A percentile compares a stretch with the other conserved stretches of the same genome.
These are phyloP conservation scores for Phrynocephalus versicolor DNA, from an alignment of 2,113 vertebrate genomes.

Conservation along the genomic window DNA sequence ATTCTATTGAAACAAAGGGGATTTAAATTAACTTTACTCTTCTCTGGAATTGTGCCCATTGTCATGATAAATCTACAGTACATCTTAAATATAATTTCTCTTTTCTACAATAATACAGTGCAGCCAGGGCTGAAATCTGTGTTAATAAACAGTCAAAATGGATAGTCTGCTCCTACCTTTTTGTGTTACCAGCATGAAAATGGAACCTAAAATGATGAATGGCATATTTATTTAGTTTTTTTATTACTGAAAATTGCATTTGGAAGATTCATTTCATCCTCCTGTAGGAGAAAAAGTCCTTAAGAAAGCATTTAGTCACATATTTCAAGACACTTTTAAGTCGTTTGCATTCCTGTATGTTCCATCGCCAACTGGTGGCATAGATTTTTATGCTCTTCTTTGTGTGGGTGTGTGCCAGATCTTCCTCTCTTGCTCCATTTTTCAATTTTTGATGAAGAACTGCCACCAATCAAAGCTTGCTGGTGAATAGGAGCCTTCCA, in stretches of 20 bases:
- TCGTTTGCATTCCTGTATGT: conserved; percentile 34
- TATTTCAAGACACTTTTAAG: conserved; percentile 53
- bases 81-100: conserved; percentile 6
- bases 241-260: conserved; percentile 37
- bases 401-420: conserved; percentile 22
- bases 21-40: conserved; percentile 14
- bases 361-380: conserved; percentile 38
- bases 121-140: not conserved
- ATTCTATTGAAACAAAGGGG: not conserved
- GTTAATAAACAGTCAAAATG: conserved; percentile 16
- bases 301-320: conserved; percentile 33
- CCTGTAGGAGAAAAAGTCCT: conserved; percentile 44
- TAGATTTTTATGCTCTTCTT: conserved; percentile 42
- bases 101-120: conserved; percentile 26
- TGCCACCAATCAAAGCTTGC: not conserved
- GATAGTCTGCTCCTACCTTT: conserved; percentile 24
- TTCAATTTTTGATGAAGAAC: conserved; percentile 39
- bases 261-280: conserved; percentile 48
- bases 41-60: conserved; percentile 28
- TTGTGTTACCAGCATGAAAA: conserved; percentile 19
- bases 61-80: conserved; percentile 19
- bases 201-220: conserved; percentile 18
- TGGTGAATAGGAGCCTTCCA: not conserved
- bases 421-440: conserved; percentile 61
- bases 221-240: conserved; percentile 36